These are phyloP conservation scores for Geotrupes spiniger DNA, from an alignment of 2,888 invertebrate species.

Conservation along the genomic window DNA sequence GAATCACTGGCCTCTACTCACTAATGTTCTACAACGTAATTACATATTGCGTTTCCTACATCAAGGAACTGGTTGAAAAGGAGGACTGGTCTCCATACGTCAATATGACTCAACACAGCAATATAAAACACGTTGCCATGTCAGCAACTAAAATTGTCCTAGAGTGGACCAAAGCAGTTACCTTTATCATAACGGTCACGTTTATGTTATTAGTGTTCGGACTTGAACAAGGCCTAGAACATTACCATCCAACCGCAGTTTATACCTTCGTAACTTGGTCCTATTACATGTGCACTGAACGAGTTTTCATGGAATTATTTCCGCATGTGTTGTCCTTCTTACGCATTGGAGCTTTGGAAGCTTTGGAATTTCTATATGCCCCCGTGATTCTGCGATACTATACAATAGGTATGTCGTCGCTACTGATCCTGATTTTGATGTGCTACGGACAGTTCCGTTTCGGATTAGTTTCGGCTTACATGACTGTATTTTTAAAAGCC, in stretches of 20 bases:
- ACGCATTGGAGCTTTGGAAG: slow-evolving; percentile 63
- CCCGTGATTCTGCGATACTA: slow-evolving; percentile 63
- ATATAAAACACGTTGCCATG: slow-evolving; percentile 76
- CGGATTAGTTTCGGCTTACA: slow-evolving; percentile 58
- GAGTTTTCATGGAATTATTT: slow-evolving; percentile 66
- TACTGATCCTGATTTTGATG: slow-evolving; percentile 57
- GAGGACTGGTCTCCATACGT: slow-evolving; percentile 77
- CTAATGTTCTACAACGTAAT: slow-evolving; percentile 81
- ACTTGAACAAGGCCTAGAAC: slow-evolving; percentile 70
- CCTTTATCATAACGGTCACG: slow-evolving; percentile 73
- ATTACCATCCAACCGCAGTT: slow-evolving; percentile 66
- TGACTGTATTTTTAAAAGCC: slow-evolving; percentile 65
- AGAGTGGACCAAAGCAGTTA: slow-evolving; percentile 80
- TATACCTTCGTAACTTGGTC: slow-evolving; percentile 66
- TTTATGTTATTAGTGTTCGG: slow-evolving; percentile 74
- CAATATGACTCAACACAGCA: slow-evolving; percentile 67
- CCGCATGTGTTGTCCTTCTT: slow-evolving; percentile 58
- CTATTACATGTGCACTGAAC: slow-evolving; percentile 71
- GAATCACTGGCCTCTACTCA: slow-evolving; percentile 69
- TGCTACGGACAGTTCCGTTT: slow-evolving; percentile 59
- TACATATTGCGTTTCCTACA: slow-evolving; percentile 73
- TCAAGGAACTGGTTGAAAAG: slow-evolving; percentile 69
- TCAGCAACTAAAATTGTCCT: slow-evolving; percentile 76
- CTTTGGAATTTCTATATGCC: slow-evolving; percentile 68
- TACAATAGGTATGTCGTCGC: slow-evolving; percentile 57